Evolutionary conservation across 2,797 vertebrate genomes (phyloP), one percentile per base, ranked within the genome.

Genomic region (Smutsia gigantea): DNA sequence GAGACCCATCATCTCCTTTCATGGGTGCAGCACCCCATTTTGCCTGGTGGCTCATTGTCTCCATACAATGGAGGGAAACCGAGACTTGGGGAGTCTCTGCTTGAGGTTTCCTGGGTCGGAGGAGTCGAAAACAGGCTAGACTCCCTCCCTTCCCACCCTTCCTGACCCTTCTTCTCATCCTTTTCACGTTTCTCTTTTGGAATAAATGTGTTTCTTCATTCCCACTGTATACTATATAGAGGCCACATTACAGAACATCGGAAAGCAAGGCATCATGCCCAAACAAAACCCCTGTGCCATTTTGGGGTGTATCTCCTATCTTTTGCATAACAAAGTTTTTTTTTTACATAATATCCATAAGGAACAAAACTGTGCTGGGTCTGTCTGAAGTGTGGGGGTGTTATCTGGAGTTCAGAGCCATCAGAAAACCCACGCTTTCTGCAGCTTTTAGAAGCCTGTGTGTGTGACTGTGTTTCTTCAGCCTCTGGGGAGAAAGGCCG

Each of bases 21-120:
- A 29, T 13, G 59, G 53, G 42, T 0, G 4, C 27, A 17, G 18
- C 19, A 0, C 2, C 6, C 12, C 53, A n/a, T 53, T 34, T 77
- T 75, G 9, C 15, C 46, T 57, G 2, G 29, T 21, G 57, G 46
- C 53, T 87, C 2, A 18, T 4, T 4, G 14, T 39, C 7, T 4
- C 29, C 4, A 1, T 0, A 31, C 1, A 1, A 34, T 13, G 2
- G 31, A 39, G 46, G 8, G 21, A 9, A 21, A 13, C 7, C 0
- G 29, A 74, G n/a, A n/a, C n/a, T 19, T 7, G 6, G 17, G 15
- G 21, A 6, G 29, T 78, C 61, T 82, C 19, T 11, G 31, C 42
- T 37, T 39, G 0, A 25, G 2, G n/a, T 46, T 86, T 42, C 7
- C 3, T 49, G 61, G 46, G 39, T 29, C 5, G 51, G 59, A 86